These are phyloP conservation scores for Malaclemys terrapin DNA, from an alignment of 2,113 vertebrate species.

Conservation along the genomic window DNA sequence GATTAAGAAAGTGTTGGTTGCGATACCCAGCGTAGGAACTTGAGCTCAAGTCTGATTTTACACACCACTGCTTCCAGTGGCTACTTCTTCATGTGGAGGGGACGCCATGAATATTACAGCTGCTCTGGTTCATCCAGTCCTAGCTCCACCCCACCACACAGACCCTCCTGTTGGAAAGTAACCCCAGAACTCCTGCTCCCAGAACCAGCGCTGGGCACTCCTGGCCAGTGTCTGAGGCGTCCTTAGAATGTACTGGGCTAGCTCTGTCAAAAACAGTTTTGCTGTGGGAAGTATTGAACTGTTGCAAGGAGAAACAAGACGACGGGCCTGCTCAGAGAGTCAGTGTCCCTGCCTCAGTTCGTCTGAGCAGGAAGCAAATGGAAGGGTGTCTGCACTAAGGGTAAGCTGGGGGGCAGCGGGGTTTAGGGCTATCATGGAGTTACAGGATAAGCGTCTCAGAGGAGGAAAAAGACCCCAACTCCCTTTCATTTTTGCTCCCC, in stretches of 20 bases:
- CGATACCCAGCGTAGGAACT: not conserved
- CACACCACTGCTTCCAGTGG: not conserved
- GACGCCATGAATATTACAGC: not conserved
- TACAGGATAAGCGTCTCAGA: no score
- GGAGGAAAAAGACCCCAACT: not conserved
- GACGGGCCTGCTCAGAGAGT: not conserved
- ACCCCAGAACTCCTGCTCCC: not conserved
- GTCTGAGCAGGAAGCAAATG: not conserved
- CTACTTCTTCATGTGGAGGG: not conserved
- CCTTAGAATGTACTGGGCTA: not conserved
- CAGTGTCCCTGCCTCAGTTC: not conserved
- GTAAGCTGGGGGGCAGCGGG: not conserved
- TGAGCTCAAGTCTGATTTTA: slow-evolving; percentile 48
- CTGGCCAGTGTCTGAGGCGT: not conserved
- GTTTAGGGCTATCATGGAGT: not conserved
- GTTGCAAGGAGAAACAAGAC: not conserved
- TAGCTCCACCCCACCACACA: not conserved
- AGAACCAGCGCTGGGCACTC: not conserved
- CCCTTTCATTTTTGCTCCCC: not conserved
- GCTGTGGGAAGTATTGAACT: not conserved
- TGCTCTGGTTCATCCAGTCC: not conserved
- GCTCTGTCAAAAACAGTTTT: not conserved
- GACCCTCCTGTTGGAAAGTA: not conserved
- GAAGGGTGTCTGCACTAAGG: not conserved
- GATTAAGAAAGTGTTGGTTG: slow-evolving; percentile 43